These are phyloP conservation scores for Sycophaga agraensis DNA, from an alignment of 1,140 invertebrate genomes.

Conservation along the genomic window DNA sequence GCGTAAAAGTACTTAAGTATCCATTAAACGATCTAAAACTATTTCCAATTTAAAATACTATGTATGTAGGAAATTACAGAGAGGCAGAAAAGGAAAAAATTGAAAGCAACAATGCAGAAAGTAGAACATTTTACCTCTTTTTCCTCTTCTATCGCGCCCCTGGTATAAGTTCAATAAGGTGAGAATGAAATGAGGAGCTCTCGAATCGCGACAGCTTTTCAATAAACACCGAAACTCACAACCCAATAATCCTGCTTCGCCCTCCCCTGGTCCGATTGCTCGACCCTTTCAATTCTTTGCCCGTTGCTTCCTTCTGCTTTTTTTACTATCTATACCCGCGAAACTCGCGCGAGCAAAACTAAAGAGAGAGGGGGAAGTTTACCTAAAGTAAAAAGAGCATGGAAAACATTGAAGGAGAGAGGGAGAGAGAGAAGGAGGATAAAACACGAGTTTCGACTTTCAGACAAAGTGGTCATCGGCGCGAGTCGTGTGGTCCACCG, in stretches of 20 bases:
- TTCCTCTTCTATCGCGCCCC: too few species aligned
- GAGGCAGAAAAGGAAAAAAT: background rate
- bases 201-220: constrained; percentile 38
- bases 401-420: background rate
- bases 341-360: constrained; percentile 26
- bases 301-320: constrained; percentile 10
- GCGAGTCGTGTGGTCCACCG: too few species aligned
- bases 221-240: constrained; percentile 47
- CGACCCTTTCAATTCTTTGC: constrained; percentile 23
- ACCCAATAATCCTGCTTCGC: constrained; percentile 33
- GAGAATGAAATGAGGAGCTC: constrained; percentile 25
- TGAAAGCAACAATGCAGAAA: background rate
- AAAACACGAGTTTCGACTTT: constrained; percentile 42
- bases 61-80: background rate
- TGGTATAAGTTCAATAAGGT: background rate
- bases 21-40: background rate
- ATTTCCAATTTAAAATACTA: background rate
- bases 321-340: constrained; percentile 19
- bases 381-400: constrained; percentile 4
- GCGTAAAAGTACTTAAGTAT: too few species aligned
- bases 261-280: constrained; percentile 13
- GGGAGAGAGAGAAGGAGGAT: constrained; percentile 34
- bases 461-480: constrained; percentile 41
- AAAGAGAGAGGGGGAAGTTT: constrained; percentile 28
- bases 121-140: background rate